Evolutionary conservation across 1,140 invertebrate species (phyloP), one percentile per base, ranked within the genome.

Genomic region (Diabrotica undecimpunctata): DNA sequence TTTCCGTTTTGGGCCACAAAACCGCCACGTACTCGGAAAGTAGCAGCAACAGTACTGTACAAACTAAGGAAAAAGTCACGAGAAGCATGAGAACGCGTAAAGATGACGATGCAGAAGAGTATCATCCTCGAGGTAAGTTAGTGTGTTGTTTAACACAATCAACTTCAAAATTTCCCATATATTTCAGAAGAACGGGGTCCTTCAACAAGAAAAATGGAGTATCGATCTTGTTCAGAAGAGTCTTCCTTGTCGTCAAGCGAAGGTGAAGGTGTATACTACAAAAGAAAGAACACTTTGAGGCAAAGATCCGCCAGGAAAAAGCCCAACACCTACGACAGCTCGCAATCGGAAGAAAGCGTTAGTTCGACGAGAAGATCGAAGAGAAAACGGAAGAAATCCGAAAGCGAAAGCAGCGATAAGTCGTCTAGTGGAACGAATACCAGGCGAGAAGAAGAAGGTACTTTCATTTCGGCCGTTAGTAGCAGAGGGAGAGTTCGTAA

Each of bases 401-500:
- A 70, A 3, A 79, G 78, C 12, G 72, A 67, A 7, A 64, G 57
- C 36, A 60, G 60, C 12, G 50, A 36, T 11, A 50, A 61, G 39
- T 51, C 59, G 10, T 60, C 51, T 36, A 55, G 35, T n/a, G 36
- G 7, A 11, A 13, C 56, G 1, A 46, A n/a, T 6, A 59, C 54
- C 13, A 46, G n/a, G 54, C 52, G 39, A 14, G 72, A 64, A 65
- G 72, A 39, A 56, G 63, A 50, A 12, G 68, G 55, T 61, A 66
- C 76, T 77, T 79, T 72, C 79, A 81, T 64, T 72, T 84, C 72
- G 83, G 83, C 85, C 81, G 82, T 91, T 41, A 95, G 93, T 78
- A 94, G 91, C 73, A 83, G 93, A 39, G 94, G 94, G 6, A 83
- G 93, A 46, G 85, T 95, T 50, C 84, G 93, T 36, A 91, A 90